Base-by-base conservation (phyloP, 2,797 vertebrate genomes). In the Phoebastria nigripes region DNA sequence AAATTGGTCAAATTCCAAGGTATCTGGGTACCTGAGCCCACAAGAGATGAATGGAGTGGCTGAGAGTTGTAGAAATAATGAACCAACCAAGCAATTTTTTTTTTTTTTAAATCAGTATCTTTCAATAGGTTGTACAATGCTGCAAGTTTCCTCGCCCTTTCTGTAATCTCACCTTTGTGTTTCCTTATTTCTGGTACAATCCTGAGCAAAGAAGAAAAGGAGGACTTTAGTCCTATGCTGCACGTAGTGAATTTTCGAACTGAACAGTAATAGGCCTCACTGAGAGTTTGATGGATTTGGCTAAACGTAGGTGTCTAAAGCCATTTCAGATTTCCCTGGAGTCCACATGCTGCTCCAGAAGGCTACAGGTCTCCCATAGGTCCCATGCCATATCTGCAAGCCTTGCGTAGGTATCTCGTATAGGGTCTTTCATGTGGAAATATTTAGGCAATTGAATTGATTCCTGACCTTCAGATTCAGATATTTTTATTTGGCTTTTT, bases 1-100 rank as follows among this genome's bases (percentile, higher is more conserved):
- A 49, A 91, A 86, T 7, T 90, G 73, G 58, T 94, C 66, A 66
- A 79, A 84, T 93, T 94, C 73, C 88, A 96, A 94, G 51, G 31
- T 6, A 21, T 22, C 21, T 67, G 39, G 18, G 17, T 63, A 35
- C 42, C 52, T 85, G 82, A 77, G 49, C 37, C 41, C 29, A 22
- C 28, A 59, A 44, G 31, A 91, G 44, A 70, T 88, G 46, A 91
- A 72, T 39, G 31, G 69, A 76, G 37, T 83, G 85, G 39, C 31
- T 81, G 76, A 31, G 44, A 81, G 62, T 4, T 44, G 52, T 7
- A 55, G 54, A 66, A 93, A 94, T 52, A 71, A 74, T 11, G 31
- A 41, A 46, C 35, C 5, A 8, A 76, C 4, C 10, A 37, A 63
- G 16, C 13, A 37, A 21, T 42, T 18, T 9, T 17, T 5, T 22